Evolutionary conservation across 2,797 vertebrate species (phyloP).

Genomic region (Pelobates cultripes): DNA sequence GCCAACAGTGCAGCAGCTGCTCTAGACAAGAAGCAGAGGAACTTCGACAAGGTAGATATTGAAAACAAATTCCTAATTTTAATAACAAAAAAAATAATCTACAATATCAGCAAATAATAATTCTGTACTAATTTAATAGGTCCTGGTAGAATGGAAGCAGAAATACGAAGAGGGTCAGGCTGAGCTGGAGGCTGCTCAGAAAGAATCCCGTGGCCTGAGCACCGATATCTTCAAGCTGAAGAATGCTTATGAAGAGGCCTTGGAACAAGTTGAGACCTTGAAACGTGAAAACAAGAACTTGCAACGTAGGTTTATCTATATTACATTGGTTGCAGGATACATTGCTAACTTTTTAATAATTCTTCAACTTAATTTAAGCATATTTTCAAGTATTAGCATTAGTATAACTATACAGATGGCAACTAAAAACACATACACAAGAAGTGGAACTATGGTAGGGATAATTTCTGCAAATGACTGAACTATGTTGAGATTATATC

Average conservation of each 20-base stretch:
- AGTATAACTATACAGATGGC: too few species aligned
- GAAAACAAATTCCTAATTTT: neutral
- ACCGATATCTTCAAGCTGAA: slow-evolving; percentile 84
- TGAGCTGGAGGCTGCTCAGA: slow-evolving; percentile 81
- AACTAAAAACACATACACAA: too few species aligned
- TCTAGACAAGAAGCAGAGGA: slow-evolving; percentile 72
- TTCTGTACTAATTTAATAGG: slow-evolving; percentile 59
- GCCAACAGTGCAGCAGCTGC: slow-evolving; percentile 60
- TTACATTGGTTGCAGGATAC: neutral
- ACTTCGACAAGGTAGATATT: slow-evolving; percentile 69
- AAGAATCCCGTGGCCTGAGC: slow-evolving; percentile 79
- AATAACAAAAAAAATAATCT: neutral
- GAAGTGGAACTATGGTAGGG: too few species aligned
- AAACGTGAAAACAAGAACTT: slow-evolving; percentile 85
- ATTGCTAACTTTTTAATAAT: neutral
- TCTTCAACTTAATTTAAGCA: too few species aligned
- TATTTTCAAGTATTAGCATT: too few species aligned
- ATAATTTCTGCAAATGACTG: too few species aligned
- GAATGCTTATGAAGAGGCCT: slow-evolving; percentile 81
- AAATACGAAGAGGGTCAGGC: slow-evolving; percentile 82
- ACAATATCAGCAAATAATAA: neutral
- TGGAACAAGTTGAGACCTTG: slow-evolving; percentile 81
- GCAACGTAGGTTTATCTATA: slow-evolving; percentile 69
- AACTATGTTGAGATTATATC: too few species aligned
- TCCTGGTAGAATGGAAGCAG: slow-evolving; percentile 85